Evolutionary conservation across 2,113 vertebrate genomes (phyloP).

Genomic region (Perognathus longimembris): DNA sequence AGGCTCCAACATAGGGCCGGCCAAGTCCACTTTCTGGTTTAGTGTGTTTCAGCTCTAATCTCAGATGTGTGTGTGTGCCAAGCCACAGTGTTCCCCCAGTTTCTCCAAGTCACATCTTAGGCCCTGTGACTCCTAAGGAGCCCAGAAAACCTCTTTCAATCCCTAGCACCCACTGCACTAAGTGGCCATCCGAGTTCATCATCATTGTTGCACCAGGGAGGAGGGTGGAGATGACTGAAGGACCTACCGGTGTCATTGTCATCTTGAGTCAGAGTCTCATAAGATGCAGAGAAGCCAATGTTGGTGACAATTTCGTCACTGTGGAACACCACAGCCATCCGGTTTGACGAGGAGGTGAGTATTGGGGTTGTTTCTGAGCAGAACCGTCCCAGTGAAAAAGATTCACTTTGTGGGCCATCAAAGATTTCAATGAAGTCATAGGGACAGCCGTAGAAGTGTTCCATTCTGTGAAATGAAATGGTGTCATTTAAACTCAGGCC

Average conservation of each 20-base stretch:
- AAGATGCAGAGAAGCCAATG: slow-evolving; percentile 69
- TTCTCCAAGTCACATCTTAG: neutral
- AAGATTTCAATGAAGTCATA: slow-evolving; percentile 79
- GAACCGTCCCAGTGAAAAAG: slow-evolving; percentile 63
- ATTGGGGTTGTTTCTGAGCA: slow-evolving; percentile 55
- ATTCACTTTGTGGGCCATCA: slow-evolving; percentile 57
- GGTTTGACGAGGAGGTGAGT: slow-evolving; percentile 76
- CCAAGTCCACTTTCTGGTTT: accelerated
- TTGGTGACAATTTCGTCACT: slow-evolving; percentile 59
- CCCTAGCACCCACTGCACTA: accelerated
- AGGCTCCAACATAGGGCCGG: accelerated
- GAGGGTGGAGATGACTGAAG: neutral
- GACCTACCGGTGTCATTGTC: slow-evolving; percentile 57
- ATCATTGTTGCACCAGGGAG: neutral
- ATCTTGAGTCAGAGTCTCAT: slow-evolving; percentile 56
- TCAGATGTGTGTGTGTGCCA: accelerated
- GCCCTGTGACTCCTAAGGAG: neutral
- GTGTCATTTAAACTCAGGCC: neutral
- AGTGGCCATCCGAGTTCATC: accelerated
- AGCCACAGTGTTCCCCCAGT: neutral
- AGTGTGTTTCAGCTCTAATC: accelerated
- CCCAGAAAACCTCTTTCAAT: neutral
- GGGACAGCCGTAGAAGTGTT: slow-evolving; percentile 66
- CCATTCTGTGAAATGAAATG: slow-evolving; percentile 59
- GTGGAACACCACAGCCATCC: slow-evolving; percentile 66